Base-by-base conservation (phyloP, 2,888 invertebrate species). In the Anthrax anthrax region DNA sequence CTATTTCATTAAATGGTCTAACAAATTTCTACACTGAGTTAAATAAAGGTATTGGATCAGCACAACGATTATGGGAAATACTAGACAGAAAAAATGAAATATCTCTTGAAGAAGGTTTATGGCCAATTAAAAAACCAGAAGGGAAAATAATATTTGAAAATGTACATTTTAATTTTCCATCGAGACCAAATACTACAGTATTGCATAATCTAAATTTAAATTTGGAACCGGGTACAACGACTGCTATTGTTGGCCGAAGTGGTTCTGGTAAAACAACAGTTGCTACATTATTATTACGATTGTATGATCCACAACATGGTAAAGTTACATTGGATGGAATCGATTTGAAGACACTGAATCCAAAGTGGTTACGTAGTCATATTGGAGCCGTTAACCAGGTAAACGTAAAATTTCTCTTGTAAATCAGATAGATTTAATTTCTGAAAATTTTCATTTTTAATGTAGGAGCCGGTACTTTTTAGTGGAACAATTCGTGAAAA, bases 241-340 rank as follows among this genome's bases (percentile, higher is more conserved):
- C 87, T 12, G 92, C 92, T 0, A 62, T 81, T 16, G 81, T 97
- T 0, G 96, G 96, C 0, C 73, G 88, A 0, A 94, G 92, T 48
- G 96, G 96, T 0, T 89, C 89, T 23, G 97, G 97, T 1, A 97
- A 97, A 67, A 92, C 91, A 42, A 96, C 97, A 0, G 71, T 96
- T 48, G 90, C 86, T 0, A 72, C 83, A 1, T 72, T 97, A 2
- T 71, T 97, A 51, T 68, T 96, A 42, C 58, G 95, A 57, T 69
- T 88, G 1, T 96, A 96, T 61, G 92, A 95, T 62, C 92, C 94
- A 0, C 68, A 71, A 4, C 58, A 65, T 49, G 92, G 92, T 0
- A 61, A 61, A 9, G 72, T 96, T 44, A 61, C 74, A 42, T 62
- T 96, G 18, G 96, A 96, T 62, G 84, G 83, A 8, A 65, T 76